Evolutionary conservation across 2,797 vertebrate species (phyloP), one percentile per base, ranked within the genome.

Genomic region (Eulemur albifrons): DNA sequence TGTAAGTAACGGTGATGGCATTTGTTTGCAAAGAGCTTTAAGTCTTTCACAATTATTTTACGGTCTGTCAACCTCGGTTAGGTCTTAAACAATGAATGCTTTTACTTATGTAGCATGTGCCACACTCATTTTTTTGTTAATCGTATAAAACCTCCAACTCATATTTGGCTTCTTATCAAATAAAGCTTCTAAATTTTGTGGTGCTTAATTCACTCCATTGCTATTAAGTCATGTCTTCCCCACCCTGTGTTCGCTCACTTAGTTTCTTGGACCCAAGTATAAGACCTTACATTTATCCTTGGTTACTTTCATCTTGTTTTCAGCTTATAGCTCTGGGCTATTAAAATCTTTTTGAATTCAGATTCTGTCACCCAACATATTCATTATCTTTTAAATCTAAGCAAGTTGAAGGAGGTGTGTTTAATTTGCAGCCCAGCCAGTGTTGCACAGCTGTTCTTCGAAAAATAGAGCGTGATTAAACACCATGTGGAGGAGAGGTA

Each of bases 391-490:
- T 96, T 93, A 96, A 90, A 95, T 97, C 88, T 69, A 87, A 80
- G 91, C 93, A 93, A 95, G 94, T 81, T 72, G 93, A 96, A 94
- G 97, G 93, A 97, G 90, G 83, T 73, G 0, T 73, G 38, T 97
- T 97, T 97, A 86, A 97, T 91, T 90, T 96, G 97, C 95, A 96
- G 89, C 95, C 75, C 77, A 96, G 97, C 94, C 97, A 97, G 61
- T 11, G 45, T 61, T 77, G 43, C 94, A 72, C 98, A 98, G 98
- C 97, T 98, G 98, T 93, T 96, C 94, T 96, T 70, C 0, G 77
- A 93, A 96, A 98, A 98, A 98, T 59, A 97, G 83, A 76, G 40
- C 1, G 45, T 95, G 97, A 98, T 98, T 98, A 96, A 98, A 96
- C 0, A 1, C 77, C 23, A 95, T 87, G 92, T 57, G 97, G 95